Base-by-base conservation (phyloP, 2,113 vertebrate species). In the Nycticryphes semicollaris region DNA sequence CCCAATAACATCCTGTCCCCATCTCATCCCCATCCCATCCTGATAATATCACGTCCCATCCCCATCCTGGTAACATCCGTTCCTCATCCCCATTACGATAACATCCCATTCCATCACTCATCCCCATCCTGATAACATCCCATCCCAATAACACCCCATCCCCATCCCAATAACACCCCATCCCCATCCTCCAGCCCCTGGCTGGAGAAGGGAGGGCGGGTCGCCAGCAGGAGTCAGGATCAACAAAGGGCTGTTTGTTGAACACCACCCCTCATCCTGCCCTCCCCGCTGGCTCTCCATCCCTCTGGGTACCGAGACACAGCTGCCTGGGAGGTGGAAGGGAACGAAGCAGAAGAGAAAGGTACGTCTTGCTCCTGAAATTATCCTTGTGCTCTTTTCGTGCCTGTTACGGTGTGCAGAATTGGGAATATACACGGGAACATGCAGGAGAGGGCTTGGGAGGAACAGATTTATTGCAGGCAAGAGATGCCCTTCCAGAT, bases 191-290 rank as follows among this genome's bases (percentile, higher is more conserved):
- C 45, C 39, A 9, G 39, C 51, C 68, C 27, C 70, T 96, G 18
- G 68, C 85, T 79, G 83, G 84, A 96, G 93, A 80, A 27, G 69
- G 17, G 24, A 33, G 9, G 9, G 57, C 21, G 33, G 31, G 33
- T 59, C 70, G 35, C 62, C 68, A 93, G 78, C 88, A 76, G 67
- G 83, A 97, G 88, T 87, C 64, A 53, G 93, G 72, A 84, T 84
- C 94, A 75, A 98, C 97, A 98, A 96, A 98, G 96, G 57, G 74
- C 84, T 90, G 75, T 60, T 97, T 98, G 96, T 98, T 30, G 59
- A 62, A 75, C 68, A 59, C 67, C 86, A 95, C 84, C 79, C 85
- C 3, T 67, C 51, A 97, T 94, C 84, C 88, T 92, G 93, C 90
- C 97, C 96, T 95, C 62, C 27, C 92, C 0, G 5, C 79, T 31